A percentile compares a stretch with the other conserved stretches of the same genome.
Evolutionary conservation across 2,888 invertebrate genomes (phyloP).

Genomic region (Drosophila monieri): DNA sequence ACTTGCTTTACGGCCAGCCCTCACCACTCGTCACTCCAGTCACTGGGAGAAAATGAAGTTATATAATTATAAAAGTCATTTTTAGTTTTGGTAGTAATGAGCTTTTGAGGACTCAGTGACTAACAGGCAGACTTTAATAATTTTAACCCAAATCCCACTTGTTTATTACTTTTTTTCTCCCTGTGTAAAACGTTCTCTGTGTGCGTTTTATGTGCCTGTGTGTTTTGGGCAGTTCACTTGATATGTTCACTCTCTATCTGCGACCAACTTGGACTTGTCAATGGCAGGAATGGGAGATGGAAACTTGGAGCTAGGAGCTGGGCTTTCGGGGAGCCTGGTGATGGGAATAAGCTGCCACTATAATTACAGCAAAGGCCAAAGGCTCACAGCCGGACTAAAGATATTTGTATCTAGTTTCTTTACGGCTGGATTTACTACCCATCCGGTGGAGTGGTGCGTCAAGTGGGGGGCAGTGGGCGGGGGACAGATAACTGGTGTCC

Average conservation of each 20-base stretch:
- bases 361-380: slow-evolving; percentile 69
- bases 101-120: no score
- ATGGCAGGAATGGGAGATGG: slow-evolving; percentile 51
- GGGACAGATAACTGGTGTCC: slow-evolving; percentile 48
- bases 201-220: slow-evolving; percentile 33
- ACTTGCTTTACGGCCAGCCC: slow-evolving; percentile 62
- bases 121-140: background rate
- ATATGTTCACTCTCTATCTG: slow-evolving; percentile 52
- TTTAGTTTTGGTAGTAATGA: no score
- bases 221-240: slow-evolving; percentile 61
- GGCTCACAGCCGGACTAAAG: slow-evolving; percentile 44
- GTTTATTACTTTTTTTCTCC: background rate
- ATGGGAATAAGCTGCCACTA: slow-evolving; percentile 62
- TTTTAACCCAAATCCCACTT: background rate
- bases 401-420: slow-evolving; percentile 77
- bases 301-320: background rate
- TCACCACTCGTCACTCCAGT: slow-evolving; percentile 8
- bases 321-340: slow-evolving; percentile 7
- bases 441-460: slow-evolving; percentile 23
- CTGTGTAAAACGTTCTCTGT: slow-evolving; percentile 15
- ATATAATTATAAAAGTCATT: no score
- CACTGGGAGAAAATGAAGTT: slow-evolving; percentile 4
- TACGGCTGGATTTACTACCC: slow-evolving; percentile 57
- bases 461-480: background rate
- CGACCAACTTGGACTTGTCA: slow-evolving; percentile 72